Conservation (phyloP, 2,113 vertebrate genomes). For the Anhinga anhinga region DNA sequence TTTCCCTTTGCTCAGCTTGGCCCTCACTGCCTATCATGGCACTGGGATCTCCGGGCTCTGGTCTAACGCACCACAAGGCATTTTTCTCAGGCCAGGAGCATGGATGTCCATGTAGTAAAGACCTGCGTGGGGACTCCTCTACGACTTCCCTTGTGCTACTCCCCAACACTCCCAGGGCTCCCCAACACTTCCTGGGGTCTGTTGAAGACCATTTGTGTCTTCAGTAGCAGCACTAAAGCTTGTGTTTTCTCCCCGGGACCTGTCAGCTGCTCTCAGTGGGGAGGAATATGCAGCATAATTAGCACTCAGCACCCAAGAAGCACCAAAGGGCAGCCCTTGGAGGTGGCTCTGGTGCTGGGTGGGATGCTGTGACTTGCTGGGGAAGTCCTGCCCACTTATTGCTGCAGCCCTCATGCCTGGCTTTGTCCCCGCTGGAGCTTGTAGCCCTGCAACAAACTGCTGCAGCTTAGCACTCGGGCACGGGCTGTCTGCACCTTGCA, state of each 20-base stretch:
- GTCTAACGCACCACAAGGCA: background rate
- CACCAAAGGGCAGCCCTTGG: background rate
- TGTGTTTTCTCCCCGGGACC: accelerated
- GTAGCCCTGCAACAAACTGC: background rate
- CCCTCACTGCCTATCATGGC: background rate
- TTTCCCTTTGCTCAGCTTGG: background rate
- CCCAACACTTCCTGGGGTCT: background rate
- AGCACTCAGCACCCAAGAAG: background rate
- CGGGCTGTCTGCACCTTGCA: background rate
- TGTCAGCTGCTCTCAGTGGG: background rate
- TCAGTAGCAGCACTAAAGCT: background rate
- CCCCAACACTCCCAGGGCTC: background rate
- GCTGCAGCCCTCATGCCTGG: accelerated
- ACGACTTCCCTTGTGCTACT: accelerated
- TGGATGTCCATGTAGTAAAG: too few species aligned
- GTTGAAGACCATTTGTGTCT: background rate
- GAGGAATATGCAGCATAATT: background rate
- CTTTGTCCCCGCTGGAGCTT: background rate
- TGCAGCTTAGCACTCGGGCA: accelerated
- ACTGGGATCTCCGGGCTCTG: background rate
- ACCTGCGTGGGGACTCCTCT: background rate
- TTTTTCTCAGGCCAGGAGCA: background rate
- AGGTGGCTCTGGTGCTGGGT: accelerated
- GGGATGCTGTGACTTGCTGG: background rate
- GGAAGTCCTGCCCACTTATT: background rate